Evolutionary conservation across 2,888 invertebrate species (phyloP).

Genomic region (Lasioglossum oenotherae): DNA sequence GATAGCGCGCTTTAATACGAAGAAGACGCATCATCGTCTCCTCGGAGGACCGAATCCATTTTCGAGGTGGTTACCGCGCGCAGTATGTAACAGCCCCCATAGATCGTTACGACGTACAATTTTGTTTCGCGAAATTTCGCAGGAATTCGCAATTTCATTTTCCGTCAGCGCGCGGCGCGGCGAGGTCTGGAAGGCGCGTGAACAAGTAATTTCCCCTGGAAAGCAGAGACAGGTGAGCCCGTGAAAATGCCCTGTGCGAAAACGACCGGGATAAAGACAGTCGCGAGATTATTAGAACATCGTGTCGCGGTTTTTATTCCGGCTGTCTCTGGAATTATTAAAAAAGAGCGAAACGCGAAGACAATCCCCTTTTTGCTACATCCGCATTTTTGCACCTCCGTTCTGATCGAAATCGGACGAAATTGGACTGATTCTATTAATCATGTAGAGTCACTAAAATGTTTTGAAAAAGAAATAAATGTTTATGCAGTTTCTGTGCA

Average conservation of each 20-base stretch:
- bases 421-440: neutral
- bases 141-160: conserved; percentile 50
- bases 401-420: neutral
- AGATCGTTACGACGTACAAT: conserved; percentile 9
- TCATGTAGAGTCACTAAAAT: too few species aligned
- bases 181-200: neutral
- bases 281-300: conserved; percentile 39
- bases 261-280: conserved; percentile 11
- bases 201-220: conserved; percentile 37
- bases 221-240: neutral
- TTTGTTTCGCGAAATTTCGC: conserved; percentile 34
- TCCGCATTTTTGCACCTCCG: too few species aligned
- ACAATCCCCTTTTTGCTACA: neutral
- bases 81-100: neutral
- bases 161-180: neutral
- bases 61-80: neutral
- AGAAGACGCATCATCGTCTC: neutral
- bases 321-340: conserved; percentile 28
- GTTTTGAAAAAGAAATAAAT: too few species aligned
- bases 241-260: neutral
- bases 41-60: neutral
- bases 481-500: too few species aligned
- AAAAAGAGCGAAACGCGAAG: conserved; percentile 30
- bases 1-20: conserved; percentile 1
- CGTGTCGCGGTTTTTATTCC: conserved; percentile 30